A percentile compares a stretch with the other conserved stretches of the same genome.
Evolutionary conservation across 1,140 invertebrate species (phyloP).

Genomic region (Eufriesea mexicana): DNA sequence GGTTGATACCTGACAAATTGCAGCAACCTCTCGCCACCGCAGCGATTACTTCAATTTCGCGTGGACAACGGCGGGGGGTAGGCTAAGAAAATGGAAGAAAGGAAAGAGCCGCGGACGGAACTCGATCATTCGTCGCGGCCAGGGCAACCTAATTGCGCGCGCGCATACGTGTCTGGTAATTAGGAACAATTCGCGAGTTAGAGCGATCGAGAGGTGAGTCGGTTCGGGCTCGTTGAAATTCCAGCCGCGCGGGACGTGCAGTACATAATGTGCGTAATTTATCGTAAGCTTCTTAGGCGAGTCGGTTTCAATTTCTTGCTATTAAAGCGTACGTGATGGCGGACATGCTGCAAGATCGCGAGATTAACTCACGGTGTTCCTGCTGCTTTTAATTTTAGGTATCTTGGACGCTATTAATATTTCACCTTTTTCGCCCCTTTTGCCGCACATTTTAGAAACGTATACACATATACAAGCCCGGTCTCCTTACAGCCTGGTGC

Average conservation of each 20-base stretch:
- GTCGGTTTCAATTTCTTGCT: conserved; percentile 37
- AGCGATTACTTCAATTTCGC: not conserved
- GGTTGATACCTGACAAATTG: conserved; percentile 14
- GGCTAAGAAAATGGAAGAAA: not conserved
- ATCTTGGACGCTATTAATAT: not conserved
- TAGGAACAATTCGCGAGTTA: conserved; percentile 37
- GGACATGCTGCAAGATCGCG: not conserved
- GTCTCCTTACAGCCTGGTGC: too few relatives aligned
- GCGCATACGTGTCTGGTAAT: not conserved
- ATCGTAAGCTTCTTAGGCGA: conserved; percentile 30
- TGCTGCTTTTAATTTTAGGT: not conserved
- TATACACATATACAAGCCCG: too few relatives aligned
- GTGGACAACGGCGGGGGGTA: not conserved
- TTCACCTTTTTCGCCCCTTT: not conserved
- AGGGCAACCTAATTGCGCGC: not conserved
- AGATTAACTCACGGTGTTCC: not conserved
- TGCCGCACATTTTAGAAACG: too few relatives aligned
- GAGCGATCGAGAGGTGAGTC: not conserved
- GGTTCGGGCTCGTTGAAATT: conserved; percentile 27
- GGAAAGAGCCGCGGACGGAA: not conserved
- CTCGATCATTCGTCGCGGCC: not conserved
- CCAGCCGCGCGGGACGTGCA: conserved; percentile 7
- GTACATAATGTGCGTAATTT: conserved; percentile 28
- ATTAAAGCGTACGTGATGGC: not conserved
- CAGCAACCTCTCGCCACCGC: not conserved